Conservation (phyloP, 2,888 invertebrate genomes). For the Philonicus albiceps region DNA sequence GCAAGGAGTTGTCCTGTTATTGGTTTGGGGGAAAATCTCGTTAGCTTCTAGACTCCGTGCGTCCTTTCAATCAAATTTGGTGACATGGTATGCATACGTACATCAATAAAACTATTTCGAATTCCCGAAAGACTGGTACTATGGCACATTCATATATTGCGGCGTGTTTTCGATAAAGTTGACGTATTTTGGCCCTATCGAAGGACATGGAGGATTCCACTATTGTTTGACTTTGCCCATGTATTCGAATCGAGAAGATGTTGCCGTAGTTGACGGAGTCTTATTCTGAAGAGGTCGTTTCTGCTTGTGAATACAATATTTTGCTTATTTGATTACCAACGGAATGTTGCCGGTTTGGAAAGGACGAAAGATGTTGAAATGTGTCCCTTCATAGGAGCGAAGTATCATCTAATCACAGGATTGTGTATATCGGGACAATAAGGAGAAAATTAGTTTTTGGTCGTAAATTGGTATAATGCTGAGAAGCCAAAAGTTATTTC, state of each 20-base stretch:
- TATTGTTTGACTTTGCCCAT: neutral
- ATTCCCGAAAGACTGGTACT: neutral
- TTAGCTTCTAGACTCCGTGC: neutral
- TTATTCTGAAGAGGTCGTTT: conserved; percentile 1
- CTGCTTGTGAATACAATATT: conserved; percentile 4
- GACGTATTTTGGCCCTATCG: neutral
- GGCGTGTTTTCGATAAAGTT: neutral
- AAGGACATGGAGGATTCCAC: neutral
- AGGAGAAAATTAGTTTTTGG: conserved; percentile 14
- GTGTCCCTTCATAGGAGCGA: neutral
- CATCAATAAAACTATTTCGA: neutral
- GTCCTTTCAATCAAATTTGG: conserved; percentile 21
- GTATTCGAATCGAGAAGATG: neutral
- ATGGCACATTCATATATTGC: neutral
- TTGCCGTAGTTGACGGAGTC: neutral
- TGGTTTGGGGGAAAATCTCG: neutral
- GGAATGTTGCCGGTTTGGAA: neutral
- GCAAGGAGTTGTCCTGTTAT: neutral
- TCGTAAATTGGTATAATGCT: conserved; percentile 3
- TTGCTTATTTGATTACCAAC: conserved; percentile 25
- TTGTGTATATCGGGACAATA: neutral
- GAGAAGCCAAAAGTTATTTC: neutral
- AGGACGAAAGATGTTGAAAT: neutral
- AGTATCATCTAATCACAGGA: conserved; percentile 12
- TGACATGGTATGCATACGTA: neutral